Evolutionary conservation across 2,888 invertebrate genomes (phyloP).

Genomic region (Latrodectus elegans): DNA sequence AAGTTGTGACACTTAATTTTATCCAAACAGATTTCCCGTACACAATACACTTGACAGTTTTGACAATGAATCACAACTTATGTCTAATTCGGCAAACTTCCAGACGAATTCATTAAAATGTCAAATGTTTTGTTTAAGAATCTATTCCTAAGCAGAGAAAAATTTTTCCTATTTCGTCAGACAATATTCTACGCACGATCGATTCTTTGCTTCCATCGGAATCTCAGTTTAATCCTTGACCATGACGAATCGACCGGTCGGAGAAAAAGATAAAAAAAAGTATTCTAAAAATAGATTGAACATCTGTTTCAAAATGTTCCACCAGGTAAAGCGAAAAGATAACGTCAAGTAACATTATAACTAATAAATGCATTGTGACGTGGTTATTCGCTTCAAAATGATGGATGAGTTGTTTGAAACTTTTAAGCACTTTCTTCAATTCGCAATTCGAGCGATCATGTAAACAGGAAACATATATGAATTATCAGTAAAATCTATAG

Average conservation of each 20-base stretch:
- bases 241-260: constrained; percentile 1
- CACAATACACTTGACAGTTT: too few species aligned
- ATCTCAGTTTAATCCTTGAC: constrained; percentile 1
- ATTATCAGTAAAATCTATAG: too few species aligned
- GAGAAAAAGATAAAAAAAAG: background rate
- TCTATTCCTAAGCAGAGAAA: background rate
- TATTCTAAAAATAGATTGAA: background rate
- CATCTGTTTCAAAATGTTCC: constrained; percentile 18
- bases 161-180: background rate
- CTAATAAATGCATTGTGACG: constrained; percentile 22
- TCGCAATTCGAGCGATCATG: too few species aligned
- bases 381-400: background rate
- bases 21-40: too few species aligned
- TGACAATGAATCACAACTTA: too few species aligned
- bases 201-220: background rate
- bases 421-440: background rate
- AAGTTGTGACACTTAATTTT: too few species aligned
- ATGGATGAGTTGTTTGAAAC: background rate
- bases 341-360: constrained; percentile 11
- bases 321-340: constrained; percentile 40
- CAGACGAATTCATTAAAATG: background rate
- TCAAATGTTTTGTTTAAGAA: too few species aligned
- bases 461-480: too few species aligned
- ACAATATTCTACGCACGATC: background rate
- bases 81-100: too few species aligned